Percentiles rank a stretch among this genome's conserved stretches.
Conservation (phyloP, 2,888 invertebrate species). For the Trichogramma dendrolimi region DNA sequence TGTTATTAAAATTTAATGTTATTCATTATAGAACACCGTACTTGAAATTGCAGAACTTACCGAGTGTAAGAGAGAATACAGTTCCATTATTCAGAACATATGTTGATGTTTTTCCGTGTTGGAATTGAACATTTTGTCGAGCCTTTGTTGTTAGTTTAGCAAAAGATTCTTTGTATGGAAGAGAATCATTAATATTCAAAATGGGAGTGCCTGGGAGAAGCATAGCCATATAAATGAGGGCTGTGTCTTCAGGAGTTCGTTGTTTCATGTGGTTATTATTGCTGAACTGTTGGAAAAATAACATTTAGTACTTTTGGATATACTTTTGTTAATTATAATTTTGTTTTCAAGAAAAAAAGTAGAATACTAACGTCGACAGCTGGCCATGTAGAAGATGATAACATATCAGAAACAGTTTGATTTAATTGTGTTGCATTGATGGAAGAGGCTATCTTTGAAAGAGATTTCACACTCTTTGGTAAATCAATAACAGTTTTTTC, state of each 20-base stretch:
- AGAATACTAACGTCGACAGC: constrained; percentile 54
- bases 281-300: constrained; percentile 40
- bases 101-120: constrained; percentile 57
- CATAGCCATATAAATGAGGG: constrained; percentile 63
- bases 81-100: constrained; percentile 53
- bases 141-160: constrained; percentile 51
- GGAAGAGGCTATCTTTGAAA: constrained; percentile 34
- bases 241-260: constrained; percentile 49
- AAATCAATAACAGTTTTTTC: constrained; percentile 38
- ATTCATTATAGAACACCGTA: background rate
- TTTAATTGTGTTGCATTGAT: constrained; percentile 36
- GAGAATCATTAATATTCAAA: constrained; percentile 49
- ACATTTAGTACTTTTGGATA: constrained; percentile 2
- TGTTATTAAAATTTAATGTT: background rate
- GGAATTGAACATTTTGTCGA: constrained; percentile 59
- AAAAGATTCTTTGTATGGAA: constrained; percentile 40
- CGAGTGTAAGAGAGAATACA: constrained; percentile 66
- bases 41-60: constrained; percentile 51
- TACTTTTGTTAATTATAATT: background rate
- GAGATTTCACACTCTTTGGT: constrained; percentile 42
- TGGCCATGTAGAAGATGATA: constrained; percentile 50
- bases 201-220: constrained; percentile 78
- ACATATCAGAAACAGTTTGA: constrained; percentile 34
- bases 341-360: constrained; percentile 1
- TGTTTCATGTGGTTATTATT: constrained; percentile 34